These are phyloP conservation scores for Labroides dimidiatus DNA, from an alignment of 2,797 vertebrate species.

Conservation along the genomic window DNA sequence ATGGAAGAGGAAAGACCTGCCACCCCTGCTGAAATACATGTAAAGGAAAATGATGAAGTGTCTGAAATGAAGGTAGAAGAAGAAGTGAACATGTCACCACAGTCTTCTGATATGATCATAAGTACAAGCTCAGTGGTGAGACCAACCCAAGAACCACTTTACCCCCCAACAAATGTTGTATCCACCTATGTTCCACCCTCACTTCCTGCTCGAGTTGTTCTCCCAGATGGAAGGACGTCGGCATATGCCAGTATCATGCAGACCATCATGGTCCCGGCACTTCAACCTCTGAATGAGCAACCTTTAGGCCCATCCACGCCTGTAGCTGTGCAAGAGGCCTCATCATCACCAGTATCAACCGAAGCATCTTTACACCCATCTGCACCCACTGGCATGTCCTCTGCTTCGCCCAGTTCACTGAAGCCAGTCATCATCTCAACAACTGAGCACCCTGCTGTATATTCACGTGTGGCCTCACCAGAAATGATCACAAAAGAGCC, in stretches of 20 bases:
- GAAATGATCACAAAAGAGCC: constrained; percentile 82
- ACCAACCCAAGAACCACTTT: constrained; percentile 62
- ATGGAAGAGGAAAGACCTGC: constrained; percentile 54
- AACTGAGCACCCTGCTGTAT: constrained; percentile 86
- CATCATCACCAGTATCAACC: constrained; percentile 18
- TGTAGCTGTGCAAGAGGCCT: constrained; percentile 18
- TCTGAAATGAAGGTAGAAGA: constrained; percentile 51
- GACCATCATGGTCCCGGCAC: constrained; percentile 85
- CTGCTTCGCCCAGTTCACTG: constrained; percentile 45
- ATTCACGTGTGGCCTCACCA: constrained; percentile 85
- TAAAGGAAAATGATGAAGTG: constrained; percentile 51
- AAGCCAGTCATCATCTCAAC: constrained; percentile 62
- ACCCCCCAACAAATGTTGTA: constrained; percentile 50
- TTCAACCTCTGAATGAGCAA: constrained; percentile 60
- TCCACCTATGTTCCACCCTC: constrained; percentile 68
- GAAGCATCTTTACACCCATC: constrained; percentile 28
- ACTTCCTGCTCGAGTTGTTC: constrained; percentile 74
- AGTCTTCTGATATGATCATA: constrained; percentile 72
- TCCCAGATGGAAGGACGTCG: constrained; percentile 86
- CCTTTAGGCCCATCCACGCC: constrained; percentile 56
- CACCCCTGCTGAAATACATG: constrained; percentile 51
- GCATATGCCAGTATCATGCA: constrained; percentile 96
- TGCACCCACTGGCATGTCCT: constrained; percentile 39
- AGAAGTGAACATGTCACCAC: constrained; percentile 42
- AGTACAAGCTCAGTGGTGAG: constrained; percentile 70